Evolutionary conservation across 2,113 vertebrate species (phyloP).

Genomic region (Nesogale talazaci): DNA sequence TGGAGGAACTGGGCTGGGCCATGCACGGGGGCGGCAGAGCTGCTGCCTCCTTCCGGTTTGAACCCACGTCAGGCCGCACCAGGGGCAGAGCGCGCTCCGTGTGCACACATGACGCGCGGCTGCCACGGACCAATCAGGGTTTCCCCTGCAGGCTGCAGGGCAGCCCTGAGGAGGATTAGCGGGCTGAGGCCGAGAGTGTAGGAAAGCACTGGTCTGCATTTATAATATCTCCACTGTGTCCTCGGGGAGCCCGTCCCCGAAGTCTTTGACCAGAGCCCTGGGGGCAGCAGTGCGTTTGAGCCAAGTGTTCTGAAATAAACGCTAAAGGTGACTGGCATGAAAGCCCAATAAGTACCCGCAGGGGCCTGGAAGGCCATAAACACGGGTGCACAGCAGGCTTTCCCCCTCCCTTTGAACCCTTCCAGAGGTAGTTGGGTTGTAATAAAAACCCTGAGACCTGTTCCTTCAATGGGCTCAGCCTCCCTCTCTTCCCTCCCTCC

Average conservation of each 20-base stretch:
- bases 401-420: neutral
- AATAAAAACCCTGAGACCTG: neutral
- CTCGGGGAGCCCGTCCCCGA: conserved; percentile 1
- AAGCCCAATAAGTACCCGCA: neutral
- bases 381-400: neutral
- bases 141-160: fast-evolving
- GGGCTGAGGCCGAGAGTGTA: neutral
- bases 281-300: neutral
- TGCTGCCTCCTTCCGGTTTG: neutral
- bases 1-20: neutral
- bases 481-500: neutral
- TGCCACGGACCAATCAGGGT: fast-evolving
- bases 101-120: neutral
- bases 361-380: neutral
- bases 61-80: neutral
- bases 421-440: neutral
- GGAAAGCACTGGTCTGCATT: conserved; percentile 59
- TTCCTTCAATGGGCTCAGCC: neutral
- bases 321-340: conserved; percentile 46
- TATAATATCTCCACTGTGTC: conserved; percentile 14
- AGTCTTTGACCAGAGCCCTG: conserved; percentile 17
- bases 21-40: neutral
- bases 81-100: fast-evolving
- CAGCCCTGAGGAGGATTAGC: neutral
- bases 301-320: conserved; percentile 57